Conservation (phyloP, 2,888 invertebrate genomes). For the Sinhomidia bicolor region DNA sequence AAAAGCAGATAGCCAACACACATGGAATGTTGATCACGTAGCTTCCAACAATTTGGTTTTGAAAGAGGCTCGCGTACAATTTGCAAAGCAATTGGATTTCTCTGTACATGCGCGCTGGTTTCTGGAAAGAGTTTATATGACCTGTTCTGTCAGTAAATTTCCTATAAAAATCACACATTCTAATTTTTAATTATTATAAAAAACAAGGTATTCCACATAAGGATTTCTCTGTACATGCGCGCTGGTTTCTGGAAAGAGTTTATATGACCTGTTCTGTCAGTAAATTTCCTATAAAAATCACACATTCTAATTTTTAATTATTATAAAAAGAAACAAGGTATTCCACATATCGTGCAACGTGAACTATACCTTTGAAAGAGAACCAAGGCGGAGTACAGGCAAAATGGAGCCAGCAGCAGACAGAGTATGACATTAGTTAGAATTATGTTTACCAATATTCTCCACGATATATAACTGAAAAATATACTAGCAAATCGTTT, state of each 20-base stretch:
- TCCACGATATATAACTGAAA: background rate
- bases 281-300: no score
- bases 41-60: background rate
- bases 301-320: no score
- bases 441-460: background rate
- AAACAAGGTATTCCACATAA: no score
- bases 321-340: no score
- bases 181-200: no score
- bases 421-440: background rate
- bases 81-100: background rate
- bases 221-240: background rate
- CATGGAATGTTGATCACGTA: background rate
- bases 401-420: background rate
- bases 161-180: no score
- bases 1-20: background rate
- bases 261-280: no score
- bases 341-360: no score
- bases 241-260: background rate
- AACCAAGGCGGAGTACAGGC: background rate
- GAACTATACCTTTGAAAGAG: background rate
- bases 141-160: no score
- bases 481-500: background rate
- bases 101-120: background rate
- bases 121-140: background rate
- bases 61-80: background rate